Conservation (phyloP, 2,797 vertebrate species). For the Sphenopsis melanotis region DNA sequence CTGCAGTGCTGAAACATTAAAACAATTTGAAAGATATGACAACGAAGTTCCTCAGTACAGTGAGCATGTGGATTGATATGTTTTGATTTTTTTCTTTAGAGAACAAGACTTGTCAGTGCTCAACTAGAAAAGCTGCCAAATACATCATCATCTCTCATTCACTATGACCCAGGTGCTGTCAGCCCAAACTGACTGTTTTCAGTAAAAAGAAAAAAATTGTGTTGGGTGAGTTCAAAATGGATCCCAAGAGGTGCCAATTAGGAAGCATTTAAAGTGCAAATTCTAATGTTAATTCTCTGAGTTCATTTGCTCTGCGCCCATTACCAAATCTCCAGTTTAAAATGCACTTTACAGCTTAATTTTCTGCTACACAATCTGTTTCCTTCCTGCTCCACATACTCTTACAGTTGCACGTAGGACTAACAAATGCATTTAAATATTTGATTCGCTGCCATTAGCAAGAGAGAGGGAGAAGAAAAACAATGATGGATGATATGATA, state of each 20-base stretch:
- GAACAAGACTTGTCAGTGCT: constrained; percentile 67
- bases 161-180: constrained; percentile 67
- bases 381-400: background rate
- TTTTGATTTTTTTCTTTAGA: constrained; percentile 65
- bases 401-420: background rate
- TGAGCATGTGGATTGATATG: constrained; percentile 63
- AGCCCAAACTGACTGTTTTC: constrained; percentile 57
- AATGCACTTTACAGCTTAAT: background rate
- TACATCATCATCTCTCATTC: constrained; percentile 52
- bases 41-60: constrained; percentile 58
- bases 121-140: constrained; percentile 57
- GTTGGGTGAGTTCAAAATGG: constrained; percentile 41
- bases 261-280: constrained; percentile 49
- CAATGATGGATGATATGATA: constrained; percentile 55
- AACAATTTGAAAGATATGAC: constrained; percentile 63
- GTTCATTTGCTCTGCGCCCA: background rate
- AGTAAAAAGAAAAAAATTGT: constrained; percentile 41
- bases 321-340: background rate
- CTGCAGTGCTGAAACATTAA: constrained; percentile 39
- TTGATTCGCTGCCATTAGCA: constrained; percentile 50
- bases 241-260: constrained; percentile 59
- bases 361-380: background rate
- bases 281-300: constrained; percentile 43
- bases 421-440: constrained; percentile 67
- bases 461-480: background rate